These are phyloP conservation scores for Spea multiplicata DNA, from an alignment of 2,113 vertebrate genomes.

Conservation along the genomic window DNA sequence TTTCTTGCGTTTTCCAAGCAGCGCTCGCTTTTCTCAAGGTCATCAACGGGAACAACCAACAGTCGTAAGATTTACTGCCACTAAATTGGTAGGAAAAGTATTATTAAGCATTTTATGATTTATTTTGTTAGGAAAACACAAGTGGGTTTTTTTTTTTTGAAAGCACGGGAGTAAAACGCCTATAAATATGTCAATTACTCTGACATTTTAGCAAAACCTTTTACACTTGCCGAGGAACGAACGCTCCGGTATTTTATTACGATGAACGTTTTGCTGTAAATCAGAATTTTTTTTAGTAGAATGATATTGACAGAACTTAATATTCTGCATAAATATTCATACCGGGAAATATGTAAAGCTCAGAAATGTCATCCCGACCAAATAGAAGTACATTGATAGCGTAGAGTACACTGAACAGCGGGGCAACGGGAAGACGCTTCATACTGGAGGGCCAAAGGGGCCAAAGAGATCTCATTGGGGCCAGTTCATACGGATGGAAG, in stretches of 20 bases:
- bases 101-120: constrained; percentile 43
- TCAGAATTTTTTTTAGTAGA: constrained; percentile 23
- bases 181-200: constrained; percentile 41
- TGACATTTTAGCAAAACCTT: constrained; percentile 35
- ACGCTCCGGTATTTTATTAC: constrained; percentile 27
- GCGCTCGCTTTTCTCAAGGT: background rate
- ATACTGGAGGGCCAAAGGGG: background rate
- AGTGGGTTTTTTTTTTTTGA: constrained; percentile 28
- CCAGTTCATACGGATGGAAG: background rate
- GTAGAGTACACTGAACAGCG: background rate
- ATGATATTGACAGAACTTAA: constrained; percentile 43
- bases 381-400: constrained; percentile 29
- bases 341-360: constrained; percentile 30
- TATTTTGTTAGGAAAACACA: constrained; percentile 32
- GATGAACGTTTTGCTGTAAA: constrained; percentile 39
- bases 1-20: background rate
- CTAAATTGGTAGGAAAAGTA: constrained; percentile 38
- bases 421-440: background rate
- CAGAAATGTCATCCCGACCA: constrained; percentile 17
- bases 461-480: background rate
- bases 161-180: constrained; percentile 15
- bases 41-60: background rate
- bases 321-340: constrained; percentile 40
- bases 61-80: constrained; percentile 23
- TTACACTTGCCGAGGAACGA: constrained; percentile 36